phyloP scores from a whole-genome alignment of 2,797 vertebrate genomes.

The Spinus olivaceus region DNA sequence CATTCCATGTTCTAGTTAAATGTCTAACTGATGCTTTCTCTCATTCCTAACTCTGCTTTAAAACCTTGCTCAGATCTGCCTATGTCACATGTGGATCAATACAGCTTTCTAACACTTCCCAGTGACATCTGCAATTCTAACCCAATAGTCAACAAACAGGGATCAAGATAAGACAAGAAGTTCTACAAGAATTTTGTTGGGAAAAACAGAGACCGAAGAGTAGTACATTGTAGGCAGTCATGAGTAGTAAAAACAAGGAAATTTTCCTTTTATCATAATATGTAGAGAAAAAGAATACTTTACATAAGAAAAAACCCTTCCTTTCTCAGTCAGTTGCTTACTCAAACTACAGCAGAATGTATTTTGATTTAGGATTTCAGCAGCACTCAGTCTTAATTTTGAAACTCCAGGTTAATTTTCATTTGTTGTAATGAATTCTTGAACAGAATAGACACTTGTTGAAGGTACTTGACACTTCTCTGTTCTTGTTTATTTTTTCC shows the following conservation, averaged over 20 bases:
- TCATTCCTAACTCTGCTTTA: neutral
- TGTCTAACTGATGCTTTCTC: neutral
- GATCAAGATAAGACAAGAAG: neutral
- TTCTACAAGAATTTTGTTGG: neutral
- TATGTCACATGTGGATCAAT: neutral
- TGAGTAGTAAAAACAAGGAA: neutral
- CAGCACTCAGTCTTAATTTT: neutral
- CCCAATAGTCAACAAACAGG: neutral
- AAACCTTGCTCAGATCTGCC: neutral
- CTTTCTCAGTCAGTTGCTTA: neutral
- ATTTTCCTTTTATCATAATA: neutral
- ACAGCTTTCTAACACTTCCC: neutral
- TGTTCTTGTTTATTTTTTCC: neutral
- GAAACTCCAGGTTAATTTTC: neutral
- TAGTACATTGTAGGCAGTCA: neutral
- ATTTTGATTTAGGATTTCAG: neutral
- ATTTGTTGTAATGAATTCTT: neutral
- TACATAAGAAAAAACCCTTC: neutral
- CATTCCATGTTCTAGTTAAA: neutral
- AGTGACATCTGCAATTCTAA: neutral
- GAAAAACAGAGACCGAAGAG: neutral
- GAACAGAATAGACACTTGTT: neutral
- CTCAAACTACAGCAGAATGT: neutral
- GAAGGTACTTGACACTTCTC: neutral
- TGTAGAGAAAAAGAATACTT: neutral